These are phyloP conservation scores for Lycaon pictus DNA, from an alignment of 2,113 vertebrate species.

Conservation along the genomic window DNA sequence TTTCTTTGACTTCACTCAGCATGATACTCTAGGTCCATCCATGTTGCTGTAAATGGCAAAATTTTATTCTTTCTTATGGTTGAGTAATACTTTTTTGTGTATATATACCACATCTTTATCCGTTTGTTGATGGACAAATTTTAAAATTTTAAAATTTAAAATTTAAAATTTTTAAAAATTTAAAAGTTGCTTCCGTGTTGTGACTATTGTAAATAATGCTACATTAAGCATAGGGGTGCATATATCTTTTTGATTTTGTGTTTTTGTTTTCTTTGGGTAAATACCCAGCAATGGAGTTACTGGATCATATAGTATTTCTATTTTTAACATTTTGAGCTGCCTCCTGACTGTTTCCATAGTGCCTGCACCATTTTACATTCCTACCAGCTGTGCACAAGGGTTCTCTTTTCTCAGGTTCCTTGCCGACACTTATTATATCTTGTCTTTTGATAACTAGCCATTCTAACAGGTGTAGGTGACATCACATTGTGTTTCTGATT, in stretches of 20 bases:
- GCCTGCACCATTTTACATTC: background rate
- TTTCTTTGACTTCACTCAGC: background rate
- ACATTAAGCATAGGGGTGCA: background rate
- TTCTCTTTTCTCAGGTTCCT: background rate
- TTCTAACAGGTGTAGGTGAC: background rate
- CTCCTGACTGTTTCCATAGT: background rate
- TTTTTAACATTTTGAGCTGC: background rate
- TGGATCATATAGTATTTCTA: background rate
- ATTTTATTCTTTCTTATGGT: background rate
- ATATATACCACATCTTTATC: background rate
- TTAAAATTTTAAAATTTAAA: no score
- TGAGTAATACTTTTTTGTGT: background rate
- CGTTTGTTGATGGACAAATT: background rate
- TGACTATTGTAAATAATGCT: background rate
- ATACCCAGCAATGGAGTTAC: background rate
- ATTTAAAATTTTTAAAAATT: no score
- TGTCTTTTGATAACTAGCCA: background rate
- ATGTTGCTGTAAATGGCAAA: background rate
- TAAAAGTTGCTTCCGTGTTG: background rate
- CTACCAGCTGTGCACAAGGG: background rate
- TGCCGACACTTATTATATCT: background rate
- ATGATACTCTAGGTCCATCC: background rate
- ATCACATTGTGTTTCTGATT: background rate
- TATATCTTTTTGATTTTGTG: background rate
- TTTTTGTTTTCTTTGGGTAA: background rate